Evolutionary conservation across 2,797 vertebrate species (phyloP).

Genomic region (Rhadinocentrus ornatus): DNA sequence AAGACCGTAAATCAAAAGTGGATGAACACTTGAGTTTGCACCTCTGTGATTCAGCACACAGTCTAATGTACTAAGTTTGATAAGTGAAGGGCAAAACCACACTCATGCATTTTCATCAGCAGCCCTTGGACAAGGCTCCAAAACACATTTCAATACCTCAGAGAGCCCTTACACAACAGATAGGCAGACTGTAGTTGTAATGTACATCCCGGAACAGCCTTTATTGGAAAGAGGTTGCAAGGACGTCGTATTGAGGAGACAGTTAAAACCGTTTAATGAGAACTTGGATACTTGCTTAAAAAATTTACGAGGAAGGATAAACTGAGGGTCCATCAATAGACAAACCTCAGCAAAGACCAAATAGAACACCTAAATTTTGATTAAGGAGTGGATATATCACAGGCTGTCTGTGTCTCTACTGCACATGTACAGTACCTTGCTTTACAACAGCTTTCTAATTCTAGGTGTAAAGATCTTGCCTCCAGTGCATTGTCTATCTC

Average conservation of each 20-base stretch:
- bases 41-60: constrained; percentile 71
- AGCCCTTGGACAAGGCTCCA: constrained; percentile 69
- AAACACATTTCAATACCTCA: constrained; percentile 78
- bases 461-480: constrained; percentile 57
- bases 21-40: constrained; percentile 74
- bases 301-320: constrained; percentile 75
- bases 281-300: constrained; percentile 75
- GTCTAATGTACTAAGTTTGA: constrained; percentile 78
- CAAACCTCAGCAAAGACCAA: constrained; percentile 63
- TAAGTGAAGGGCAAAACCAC: constrained; percentile 80
- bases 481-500: constrained; percentile 67
- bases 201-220: constrained; percentile 72
- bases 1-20: constrained; percentile 72
- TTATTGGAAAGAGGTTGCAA: constrained; percentile 76
- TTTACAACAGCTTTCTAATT: constrained; percentile 40
- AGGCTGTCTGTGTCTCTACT: constrained; percentile 13
- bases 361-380: constrained; percentile 74
- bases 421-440: constrained; percentile 25
- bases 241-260: constrained; percentile 69
- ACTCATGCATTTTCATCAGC: constrained; percentile 82
- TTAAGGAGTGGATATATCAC: constrained; percentile 53
- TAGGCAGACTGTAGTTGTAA: constrained; percentile 71
- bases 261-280: constrained; percentile 77
- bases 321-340: constrained; percentile 57
- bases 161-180: constrained; percentile 76